phyloP scores from a whole-genome alignment of 1,140 invertebrate species.

The Caenorhabditis elegans region DNA sequence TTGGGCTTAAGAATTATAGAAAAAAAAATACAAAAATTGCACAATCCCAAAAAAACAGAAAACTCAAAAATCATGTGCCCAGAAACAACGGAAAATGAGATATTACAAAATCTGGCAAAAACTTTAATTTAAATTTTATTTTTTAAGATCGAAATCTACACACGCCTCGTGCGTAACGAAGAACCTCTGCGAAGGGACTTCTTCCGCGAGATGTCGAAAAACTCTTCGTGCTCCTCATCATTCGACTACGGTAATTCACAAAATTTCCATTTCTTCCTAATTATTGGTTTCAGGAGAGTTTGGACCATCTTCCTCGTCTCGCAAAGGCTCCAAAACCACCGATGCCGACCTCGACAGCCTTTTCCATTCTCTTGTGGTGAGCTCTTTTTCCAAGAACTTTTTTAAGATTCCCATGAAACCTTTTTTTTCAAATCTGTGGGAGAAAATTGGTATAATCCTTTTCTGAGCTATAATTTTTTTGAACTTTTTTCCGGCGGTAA shows the following conservation, averaged over 20 bases:
- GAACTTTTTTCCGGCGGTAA: neutral
- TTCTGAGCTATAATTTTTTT: neutral
- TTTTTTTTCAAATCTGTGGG: neutral
- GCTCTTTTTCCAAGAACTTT: neutral
- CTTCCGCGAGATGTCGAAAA: slow-evolving; percentile 30
- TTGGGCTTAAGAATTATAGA: too few relatives aligned
- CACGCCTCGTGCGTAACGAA: slow-evolving; percentile 27
- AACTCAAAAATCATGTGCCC: too few relatives aligned
- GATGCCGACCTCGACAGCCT: neutral
- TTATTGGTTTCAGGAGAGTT: neutral
- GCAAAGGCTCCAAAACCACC: neutral
- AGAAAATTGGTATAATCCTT: neutral
- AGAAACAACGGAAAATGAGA: too few relatives aligned
- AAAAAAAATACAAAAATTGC: too few relatives aligned
- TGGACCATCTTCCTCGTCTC: neutral
- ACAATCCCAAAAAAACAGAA: too few relatives aligned
- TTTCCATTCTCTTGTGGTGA: neutral
- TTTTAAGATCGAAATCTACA: slow-evolving; percentile 16
- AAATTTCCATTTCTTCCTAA: neutral
- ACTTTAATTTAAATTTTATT: too few relatives aligned
- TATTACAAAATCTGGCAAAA: too few relatives aligned
- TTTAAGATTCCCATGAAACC: neutral
- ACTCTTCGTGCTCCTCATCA: neutral
- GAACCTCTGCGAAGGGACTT: neutral
- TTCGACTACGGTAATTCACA: neutral